Evolutionary conservation across 2,113 vertebrate genomes (phyloP).

Genomic region (Actenoides hombroni): DNA sequence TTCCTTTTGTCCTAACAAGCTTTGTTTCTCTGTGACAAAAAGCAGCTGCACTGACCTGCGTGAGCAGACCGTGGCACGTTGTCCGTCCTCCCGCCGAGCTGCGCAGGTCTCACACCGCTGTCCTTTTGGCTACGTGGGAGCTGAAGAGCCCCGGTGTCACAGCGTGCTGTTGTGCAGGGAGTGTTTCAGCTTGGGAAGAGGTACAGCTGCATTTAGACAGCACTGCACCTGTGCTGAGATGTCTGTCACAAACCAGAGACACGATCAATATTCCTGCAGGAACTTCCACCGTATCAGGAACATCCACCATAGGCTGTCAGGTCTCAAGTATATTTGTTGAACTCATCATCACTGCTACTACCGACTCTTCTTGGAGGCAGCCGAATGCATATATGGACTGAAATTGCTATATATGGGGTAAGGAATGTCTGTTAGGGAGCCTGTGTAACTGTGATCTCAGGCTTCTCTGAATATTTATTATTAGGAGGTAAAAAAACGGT

Average conservation of each 20-base stretch:
- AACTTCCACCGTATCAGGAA: background rate
- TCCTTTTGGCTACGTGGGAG: background rate
- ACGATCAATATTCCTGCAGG: background rate
- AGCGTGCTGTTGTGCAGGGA: no score
- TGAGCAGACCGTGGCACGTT: accelerated
- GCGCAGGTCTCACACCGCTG: accelerated
- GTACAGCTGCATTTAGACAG: background rate
- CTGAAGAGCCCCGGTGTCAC: background rate
- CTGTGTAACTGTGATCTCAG: background rate
- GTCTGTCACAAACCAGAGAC: background rate
- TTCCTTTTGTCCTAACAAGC: background rate
- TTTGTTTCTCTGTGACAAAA: background rate
- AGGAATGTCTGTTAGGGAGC: background rate
- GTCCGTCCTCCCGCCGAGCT: background rate
- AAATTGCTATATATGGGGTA: background rate
- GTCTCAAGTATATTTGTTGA: background rate
- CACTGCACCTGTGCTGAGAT: background rate
- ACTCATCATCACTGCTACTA: background rate
- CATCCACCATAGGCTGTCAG: background rate
- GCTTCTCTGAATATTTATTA: background rate
- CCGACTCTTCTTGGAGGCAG: background rate
- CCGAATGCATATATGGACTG: background rate
- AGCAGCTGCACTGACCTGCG: background rate
- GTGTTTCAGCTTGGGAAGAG: background rate
- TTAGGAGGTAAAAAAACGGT: background rate